Evolutionary conservation across 2,888 invertebrate genomes (phyloP).

Genomic region (Drosophila anomalata): DNA sequence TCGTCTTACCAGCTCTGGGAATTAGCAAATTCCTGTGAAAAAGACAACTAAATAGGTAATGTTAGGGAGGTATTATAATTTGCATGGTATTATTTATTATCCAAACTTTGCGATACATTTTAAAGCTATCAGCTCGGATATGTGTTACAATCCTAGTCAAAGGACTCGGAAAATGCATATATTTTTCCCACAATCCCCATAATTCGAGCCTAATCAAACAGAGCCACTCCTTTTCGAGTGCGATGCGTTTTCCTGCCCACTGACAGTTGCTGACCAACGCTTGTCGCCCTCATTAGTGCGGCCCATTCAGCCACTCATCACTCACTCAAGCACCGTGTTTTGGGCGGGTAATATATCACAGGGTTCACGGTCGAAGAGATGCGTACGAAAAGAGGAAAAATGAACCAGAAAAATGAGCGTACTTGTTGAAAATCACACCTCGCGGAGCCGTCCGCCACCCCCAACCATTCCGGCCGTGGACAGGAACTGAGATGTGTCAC

Average conservation of each 20-base stretch:
- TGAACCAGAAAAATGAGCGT: conserved; percentile 47
- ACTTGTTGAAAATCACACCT: conserved; percentile 75
- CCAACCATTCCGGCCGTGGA: conserved; percentile 1
- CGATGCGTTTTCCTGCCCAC: conserved; percentile 18
- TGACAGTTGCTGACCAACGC: conserved; percentile 57
- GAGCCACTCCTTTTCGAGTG: conserved; percentile 4
- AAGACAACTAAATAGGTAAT: not conserved
- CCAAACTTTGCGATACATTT: not conserved
- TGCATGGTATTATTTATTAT: no score
- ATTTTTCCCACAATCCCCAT: not conserved
- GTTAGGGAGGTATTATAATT: no score
- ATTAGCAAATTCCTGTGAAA: not conserved
- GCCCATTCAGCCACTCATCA: conserved; percentile 63
- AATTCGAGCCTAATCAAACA: conserved; percentile 20
- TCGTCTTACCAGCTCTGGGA: conserved; percentile 26
- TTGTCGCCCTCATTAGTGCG: conserved; percentile 55
- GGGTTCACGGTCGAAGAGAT: conserved; percentile 43
- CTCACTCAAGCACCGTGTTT: conserved; percentile 43
- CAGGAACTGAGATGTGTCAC: conserved; percentile 57
- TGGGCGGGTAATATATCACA: conserved; percentile 63
- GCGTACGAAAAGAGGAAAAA: conserved; percentile 47
- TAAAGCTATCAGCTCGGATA: no score
- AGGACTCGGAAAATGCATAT: not conserved
- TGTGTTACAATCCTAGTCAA: not conserved
- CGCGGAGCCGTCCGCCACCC: not conserved